Conservation (phyloP, 1,140 invertebrate species). For the Megalopta genalis region DNA sequence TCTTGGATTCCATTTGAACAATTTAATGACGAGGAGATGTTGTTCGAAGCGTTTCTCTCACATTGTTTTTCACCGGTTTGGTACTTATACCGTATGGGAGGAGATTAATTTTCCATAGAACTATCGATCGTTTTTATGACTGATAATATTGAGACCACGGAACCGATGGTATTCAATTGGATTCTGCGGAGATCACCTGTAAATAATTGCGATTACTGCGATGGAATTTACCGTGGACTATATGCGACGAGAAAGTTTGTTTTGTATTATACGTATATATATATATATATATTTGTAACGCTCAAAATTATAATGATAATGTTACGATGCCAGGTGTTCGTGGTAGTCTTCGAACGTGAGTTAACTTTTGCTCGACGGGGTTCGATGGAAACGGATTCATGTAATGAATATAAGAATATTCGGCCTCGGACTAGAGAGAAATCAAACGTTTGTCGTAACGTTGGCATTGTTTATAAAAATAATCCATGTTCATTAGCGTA, state of each 20-base stretch:
- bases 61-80: no score
- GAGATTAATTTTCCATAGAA: no score
- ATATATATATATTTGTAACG: conserved; percentile 18
- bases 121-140: background rate
- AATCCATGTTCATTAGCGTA: conserved; percentile 38
- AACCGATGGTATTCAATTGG: background rate
- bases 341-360: conserved; percentile 1
- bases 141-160: background rate
- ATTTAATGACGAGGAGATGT: no score
- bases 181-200: background rate
- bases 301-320: conserved; percentile 8
- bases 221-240: background rate
- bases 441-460: conserved; percentile 5
- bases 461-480: conserved; percentile 33
- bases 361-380: background rate
- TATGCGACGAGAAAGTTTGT: background rate
- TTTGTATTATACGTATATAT: conserved; percentile 20
- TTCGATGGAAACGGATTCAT: background rate
- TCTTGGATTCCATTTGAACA: no score
- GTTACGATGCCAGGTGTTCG: background rate
- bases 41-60: background rate
- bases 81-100: no score
- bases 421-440: background rate
- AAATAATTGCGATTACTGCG: background rate
- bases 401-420: background rate